phyloP scores from a whole-genome alignment of 2,797 vertebrate genomes.

The Odontamblyopus rebecca region DNA sequence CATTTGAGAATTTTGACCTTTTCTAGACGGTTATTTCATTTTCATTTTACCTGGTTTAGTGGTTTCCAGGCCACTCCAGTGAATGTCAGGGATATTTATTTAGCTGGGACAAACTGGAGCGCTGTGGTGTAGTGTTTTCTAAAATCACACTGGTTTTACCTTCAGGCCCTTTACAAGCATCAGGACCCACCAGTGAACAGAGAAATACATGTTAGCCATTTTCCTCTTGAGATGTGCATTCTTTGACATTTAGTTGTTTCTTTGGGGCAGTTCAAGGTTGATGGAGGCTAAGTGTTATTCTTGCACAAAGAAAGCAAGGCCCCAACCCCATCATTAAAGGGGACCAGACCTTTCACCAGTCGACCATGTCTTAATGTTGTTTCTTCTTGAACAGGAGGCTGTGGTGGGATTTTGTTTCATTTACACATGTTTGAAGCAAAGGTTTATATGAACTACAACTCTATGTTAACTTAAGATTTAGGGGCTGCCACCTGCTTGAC shows the following conservation, averaged over 20 bases:
- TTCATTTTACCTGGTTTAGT: slow-evolving; percentile 39
- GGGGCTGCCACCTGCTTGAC: slow-evolving; percentile 27
- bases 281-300: slow-evolving; percentile 64
- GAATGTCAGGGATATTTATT: slow-evolving; percentile 61
- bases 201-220: slow-evolving; percentile 41
- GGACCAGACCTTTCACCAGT: slow-evolving; percentile 10
- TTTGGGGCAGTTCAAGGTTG: slow-evolving; percentile 45
- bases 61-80: slow-evolving; percentile 35
- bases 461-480: slow-evolving; percentile 53
- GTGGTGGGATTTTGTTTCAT: background rate
- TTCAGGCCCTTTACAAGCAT: slow-evolving; percentile 44
- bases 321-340: slow-evolving; percentile 59
- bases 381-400: background rate
- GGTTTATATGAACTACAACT: slow-evolving; percentile 42
- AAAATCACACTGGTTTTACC: slow-evolving; percentile 43
- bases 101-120: slow-evolving; percentile 40
- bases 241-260: slow-evolving; percentile 21
- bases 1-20: slow-evolving; percentile 53
- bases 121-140: slow-evolving; percentile 55
- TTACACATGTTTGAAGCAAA: slow-evolving; percentile 17
- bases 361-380: background rate
- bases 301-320: slow-evolving; percentile 62
- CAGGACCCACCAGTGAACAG: slow-evolving; percentile 28
- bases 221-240: slow-evolving; percentile 39
- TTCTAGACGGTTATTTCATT: slow-evolving; percentile 36